phyloP scores from a whole-genome alignment of 2,797 vertebrate species.

The Myotis pilosus region DNA sequence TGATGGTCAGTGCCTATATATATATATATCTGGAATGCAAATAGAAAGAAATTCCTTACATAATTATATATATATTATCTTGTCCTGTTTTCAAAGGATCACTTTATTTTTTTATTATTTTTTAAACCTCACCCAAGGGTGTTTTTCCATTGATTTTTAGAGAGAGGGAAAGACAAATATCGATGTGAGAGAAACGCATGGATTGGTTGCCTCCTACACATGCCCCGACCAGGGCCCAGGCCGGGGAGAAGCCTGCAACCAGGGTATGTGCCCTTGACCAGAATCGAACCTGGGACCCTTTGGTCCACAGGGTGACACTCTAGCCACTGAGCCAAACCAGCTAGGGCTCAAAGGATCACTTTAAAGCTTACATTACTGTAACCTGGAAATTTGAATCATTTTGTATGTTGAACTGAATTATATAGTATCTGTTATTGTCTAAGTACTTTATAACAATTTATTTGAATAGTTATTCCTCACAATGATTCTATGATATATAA shows the following conservation, averaged over 20 bases:
- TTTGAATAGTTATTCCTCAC: conserved; percentile 50
- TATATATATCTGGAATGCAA: neutral
- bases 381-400: conserved; percentile 42
- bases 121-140: too few species aligned
- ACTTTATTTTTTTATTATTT: neutral
- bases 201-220: too few species aligned
- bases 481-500: conserved; percentile 24
- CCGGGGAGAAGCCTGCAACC: too few species aligned
- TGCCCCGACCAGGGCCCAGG: too few species aligned
- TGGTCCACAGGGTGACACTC: too few species aligned
- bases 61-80: neutral
- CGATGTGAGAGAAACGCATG: too few species aligned
- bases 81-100: conserved; percentile 7
- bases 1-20: too few species aligned
- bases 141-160: too few species aligned
- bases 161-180: too few species aligned
- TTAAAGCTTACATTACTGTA: conserved; percentile 27
- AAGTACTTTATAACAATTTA: conserved; percentile 27
- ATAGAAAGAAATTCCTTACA: conserved; percentile 7
- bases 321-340: too few species aligned
- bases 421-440: conserved; percentile 17
- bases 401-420: conserved; percentile 41
- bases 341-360: neutral
- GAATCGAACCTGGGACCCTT: too few species aligned
- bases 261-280: too few species aligned